phyloP scores from a whole-genome alignment of 2,113 vertebrate genomes.

The Antechinus stuartii region DNA sequence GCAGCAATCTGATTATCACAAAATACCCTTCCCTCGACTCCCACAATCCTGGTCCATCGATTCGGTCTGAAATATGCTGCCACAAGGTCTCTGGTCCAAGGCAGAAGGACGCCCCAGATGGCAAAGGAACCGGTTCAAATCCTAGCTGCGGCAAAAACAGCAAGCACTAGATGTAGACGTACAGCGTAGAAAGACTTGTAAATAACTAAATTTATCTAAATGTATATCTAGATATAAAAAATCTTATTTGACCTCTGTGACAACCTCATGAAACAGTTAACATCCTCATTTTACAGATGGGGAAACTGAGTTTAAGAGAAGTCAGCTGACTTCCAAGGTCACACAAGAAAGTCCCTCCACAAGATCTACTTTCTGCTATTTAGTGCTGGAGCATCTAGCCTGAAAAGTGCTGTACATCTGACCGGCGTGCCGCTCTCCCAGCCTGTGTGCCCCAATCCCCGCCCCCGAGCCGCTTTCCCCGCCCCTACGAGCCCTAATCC shows the following conservation, averaged over 20 bases:
- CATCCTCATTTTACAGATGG: constrained; percentile 12
- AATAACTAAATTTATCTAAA: no score
- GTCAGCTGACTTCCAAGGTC: background rate
- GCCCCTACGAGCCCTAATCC: no score
- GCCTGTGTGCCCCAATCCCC: no score
- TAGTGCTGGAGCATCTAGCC: no score
- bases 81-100: background rate
- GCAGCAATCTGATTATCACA: constrained; percentile 12
- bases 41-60: background rate
- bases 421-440: no score
- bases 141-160: background rate
- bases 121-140: background rate
- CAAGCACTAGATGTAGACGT: fast-evolving
- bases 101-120: background rate
- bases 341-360: background rate
- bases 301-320: constrained; percentile 24
- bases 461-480: no score
- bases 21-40: background rate
- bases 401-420: no score
- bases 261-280: background rate
- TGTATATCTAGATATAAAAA: no score
- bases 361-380: no score
- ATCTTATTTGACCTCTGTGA: constrained; percentile 17
- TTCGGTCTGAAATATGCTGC: background rate
- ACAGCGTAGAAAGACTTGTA: no score